Evolutionary conservation across 2,797 vertebrate genomes (phyloP).

Genomic region (Pampus argenteus): DNA sequence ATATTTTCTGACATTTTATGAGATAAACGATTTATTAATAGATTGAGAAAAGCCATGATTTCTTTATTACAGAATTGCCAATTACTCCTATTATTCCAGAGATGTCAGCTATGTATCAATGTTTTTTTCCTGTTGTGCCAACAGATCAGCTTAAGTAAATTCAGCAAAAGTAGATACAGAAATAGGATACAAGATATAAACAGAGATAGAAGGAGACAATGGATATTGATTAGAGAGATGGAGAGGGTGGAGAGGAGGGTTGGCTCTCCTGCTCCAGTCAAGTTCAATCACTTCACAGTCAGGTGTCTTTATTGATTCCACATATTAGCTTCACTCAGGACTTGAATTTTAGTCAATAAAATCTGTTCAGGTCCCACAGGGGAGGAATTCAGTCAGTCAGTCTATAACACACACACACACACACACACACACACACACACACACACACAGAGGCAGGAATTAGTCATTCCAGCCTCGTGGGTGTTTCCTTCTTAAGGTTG

Average conservation of each 20-base stretch:
- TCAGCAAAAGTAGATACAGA: background rate
- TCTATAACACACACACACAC: background rate
- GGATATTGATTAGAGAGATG: constrained; percentile 5
- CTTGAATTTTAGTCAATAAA: constrained; percentile 47
- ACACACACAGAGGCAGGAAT: too few relatives aligned
- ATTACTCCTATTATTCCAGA: background rate
- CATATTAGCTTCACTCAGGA: constrained; percentile 31
- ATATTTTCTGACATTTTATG: too few relatives aligned
- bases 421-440: background rate
- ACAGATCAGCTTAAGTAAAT: background rate
- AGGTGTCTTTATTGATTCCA: constrained; percentile 48
- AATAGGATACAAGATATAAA: too few relatives aligned
- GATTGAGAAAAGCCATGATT: background rate
- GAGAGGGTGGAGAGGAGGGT: background rate
- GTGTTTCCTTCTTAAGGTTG: constrained; percentile 12
- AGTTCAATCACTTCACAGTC: constrained; percentile 50
- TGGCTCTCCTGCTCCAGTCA: constrained; percentile 33
- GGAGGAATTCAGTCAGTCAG: background rate
- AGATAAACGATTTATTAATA: too few relatives aligned
- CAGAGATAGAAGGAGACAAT: background rate
- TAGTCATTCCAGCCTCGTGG: constrained; percentile 29
- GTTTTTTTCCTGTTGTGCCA: background rate
- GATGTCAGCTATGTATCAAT: background rate
- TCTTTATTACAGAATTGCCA: background rate
- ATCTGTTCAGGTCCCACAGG: background rate